A percentile compares a stretch with the other conserved stretches of the same genome.
These are phyloP conservation scores for Drosophila setosimentum DNA, from an alignment of 2,888 invertebrate species.

Conservation along the genomic window DNA sequence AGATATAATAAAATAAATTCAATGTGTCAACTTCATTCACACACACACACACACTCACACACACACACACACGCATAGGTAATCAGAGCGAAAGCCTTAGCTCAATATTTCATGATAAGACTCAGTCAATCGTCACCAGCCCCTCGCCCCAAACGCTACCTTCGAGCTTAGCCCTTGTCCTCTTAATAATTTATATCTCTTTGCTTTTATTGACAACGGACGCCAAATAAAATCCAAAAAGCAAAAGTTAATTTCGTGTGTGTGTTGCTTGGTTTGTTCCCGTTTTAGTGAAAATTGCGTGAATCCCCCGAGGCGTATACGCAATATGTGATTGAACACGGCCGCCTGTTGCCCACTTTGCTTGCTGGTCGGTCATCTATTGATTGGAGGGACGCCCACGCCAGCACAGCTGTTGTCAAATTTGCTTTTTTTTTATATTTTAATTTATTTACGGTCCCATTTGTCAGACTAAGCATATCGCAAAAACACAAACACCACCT, in stretches of 20 bases:
- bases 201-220: conserved; percentile 61
- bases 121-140: conserved; percentile 14
- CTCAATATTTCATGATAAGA: conserved; percentile 74
- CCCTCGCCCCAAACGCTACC: too few relatives aligned
- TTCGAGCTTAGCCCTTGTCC: conserved; percentile 2
- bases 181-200: conserved; percentile 75
- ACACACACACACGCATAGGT: conserved; percentile 19
- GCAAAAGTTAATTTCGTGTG: conserved; percentile 6
- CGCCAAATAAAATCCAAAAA: conserved; percentile 75
- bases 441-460: conserved; percentile 37
- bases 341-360: conserved; percentile 17
- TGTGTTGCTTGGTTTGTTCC: conserved; percentile 18
- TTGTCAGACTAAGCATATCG: conserved; percentile 43
- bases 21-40: conserved; percentile 66
- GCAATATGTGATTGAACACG: conserved; percentile 19
- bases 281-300: conserved; percentile 45
- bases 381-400: conserved; percentile 41
- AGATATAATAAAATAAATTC: conserved; percentile 65
- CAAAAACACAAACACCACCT: not conserved
- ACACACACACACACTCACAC: conserved; percentile 20
- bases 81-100: conserved; percentile 34
- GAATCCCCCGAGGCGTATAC: conserved; percentile 43
- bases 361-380: conserved; percentile 53
- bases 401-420: conserved; percentile 12
- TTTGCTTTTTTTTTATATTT: too few relatives aligned